phyloP scores from a whole-genome alignment of 2,113 vertebrate genomes.

The Saccopteryx bilineata region DNA sequence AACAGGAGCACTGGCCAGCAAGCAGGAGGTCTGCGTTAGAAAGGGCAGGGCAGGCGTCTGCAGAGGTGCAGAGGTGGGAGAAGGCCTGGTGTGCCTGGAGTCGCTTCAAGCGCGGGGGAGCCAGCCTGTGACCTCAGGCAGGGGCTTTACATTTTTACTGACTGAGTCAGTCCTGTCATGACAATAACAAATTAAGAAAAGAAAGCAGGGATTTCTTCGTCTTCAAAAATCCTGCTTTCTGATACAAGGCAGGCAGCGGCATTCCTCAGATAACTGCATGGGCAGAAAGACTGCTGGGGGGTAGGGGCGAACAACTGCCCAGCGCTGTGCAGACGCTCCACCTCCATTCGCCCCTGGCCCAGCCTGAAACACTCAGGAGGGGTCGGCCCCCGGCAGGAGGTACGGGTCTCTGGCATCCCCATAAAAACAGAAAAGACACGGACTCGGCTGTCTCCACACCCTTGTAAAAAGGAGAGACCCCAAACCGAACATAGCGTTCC shows the following conservation, averaged over 20 bases:
- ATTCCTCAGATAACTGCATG: slow-evolving; percentile 36
- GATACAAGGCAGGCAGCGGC: neutral
- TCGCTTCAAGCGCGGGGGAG: rapidly evolving
- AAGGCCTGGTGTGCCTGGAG: neutral
- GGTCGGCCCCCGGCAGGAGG: neutral
- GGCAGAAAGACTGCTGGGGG: neutral
- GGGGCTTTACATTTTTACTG: slow-evolving; percentile 36
- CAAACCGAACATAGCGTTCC: rapidly evolving
- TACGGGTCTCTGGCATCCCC: neutral
- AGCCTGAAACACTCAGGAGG: neutral
- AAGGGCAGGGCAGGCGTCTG: neutral
- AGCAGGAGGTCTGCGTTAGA: neutral
- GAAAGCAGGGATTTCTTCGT: slow-evolving; percentile 74
- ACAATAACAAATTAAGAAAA: slow-evolving; percentile 64
- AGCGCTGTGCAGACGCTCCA: rapidly evolving
- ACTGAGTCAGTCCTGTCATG: slow-evolving; percentile 33
- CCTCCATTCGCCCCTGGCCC: neutral
- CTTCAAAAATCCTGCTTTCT: slow-evolving; percentile 51
- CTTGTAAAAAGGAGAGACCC: neutral
- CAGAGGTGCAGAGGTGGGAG: neutral
- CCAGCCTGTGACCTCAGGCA: neutral
- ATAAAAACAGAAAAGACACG: neutral
- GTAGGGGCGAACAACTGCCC: rapidly evolving
- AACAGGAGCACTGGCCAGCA: neutral
- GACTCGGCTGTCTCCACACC: rapidly evolving